phyloP scores from a whole-genome alignment of 2,888 invertebrate species.

The Alloplasta piceator region DNA sequence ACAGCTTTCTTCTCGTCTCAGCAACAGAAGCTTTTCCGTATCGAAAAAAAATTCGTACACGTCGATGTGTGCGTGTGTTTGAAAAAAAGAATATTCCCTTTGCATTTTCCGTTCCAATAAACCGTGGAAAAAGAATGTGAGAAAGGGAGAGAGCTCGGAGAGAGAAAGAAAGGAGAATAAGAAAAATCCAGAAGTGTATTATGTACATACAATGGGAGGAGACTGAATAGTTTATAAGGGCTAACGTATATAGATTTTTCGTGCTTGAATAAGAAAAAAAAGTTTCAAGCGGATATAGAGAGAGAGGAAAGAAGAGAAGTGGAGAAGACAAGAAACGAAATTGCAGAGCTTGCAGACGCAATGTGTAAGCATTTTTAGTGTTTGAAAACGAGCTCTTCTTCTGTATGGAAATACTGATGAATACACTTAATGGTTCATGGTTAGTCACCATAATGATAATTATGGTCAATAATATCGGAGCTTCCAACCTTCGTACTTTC shows the following conservation, averaged over 20 bases:
- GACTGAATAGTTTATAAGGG: conserved; percentile 30
- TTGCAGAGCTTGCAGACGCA: conserved; percentile 42
- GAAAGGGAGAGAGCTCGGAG: conserved; percentile 5
- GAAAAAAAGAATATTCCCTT: conserved; percentile 20
- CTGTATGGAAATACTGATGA: conserved; percentile 1
- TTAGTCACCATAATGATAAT: too few relatives aligned
- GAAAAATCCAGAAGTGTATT: neutral
- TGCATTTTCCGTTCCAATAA: conserved; percentile 47
- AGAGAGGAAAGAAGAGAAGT: neutral
- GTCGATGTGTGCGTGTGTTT: conserved; percentile 13
- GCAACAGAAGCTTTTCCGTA: conserved; percentile 12
- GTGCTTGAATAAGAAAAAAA: conserved; percentile 28
- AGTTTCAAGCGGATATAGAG: neutral
- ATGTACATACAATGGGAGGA: neutral
- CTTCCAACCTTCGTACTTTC: too few relatives aligned
- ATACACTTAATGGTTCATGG: conserved; percentile 1
- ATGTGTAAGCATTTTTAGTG: conserved; percentile 25
- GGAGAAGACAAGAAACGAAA: conserved; percentile 9
- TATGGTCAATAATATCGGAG: too few relatives aligned
- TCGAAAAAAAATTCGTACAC: conserved; percentile 33
- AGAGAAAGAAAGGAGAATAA: neutral
- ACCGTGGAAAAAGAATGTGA: conserved; percentile 32
- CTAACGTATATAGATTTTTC: conserved; percentile 38
- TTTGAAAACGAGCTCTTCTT: conserved; percentile 25
- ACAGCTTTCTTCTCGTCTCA: conserved; percentile 22